These are phyloP conservation scores for Rotaria macrura DNA, from an alignment of 2,888 invertebrate species.

Conservation along the genomic window DNA sequence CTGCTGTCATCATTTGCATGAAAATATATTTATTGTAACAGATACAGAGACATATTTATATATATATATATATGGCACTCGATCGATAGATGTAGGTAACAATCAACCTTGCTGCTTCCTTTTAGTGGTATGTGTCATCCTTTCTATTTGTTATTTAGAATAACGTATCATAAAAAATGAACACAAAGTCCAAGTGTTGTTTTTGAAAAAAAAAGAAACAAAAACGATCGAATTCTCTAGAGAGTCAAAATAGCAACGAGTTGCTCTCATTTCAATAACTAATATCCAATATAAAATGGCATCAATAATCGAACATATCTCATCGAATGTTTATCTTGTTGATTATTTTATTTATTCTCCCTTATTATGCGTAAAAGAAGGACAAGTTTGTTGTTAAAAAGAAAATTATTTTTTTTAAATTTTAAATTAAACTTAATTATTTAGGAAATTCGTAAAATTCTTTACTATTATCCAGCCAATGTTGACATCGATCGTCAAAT, in stretches of 20 bases:
- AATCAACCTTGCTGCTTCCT: not conserved
- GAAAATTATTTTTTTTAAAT: slow-evolving; percentile 35
- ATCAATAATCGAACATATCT: slow-evolving; percentile 24
- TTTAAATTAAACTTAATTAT: not conserved
- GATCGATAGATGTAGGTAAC: not conserved
- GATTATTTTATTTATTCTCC: slow-evolving; percentile 79
- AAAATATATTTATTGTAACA: no score
- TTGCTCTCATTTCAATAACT: not conserved
- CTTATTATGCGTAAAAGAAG: slow-evolving; percentile 70
- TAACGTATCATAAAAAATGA: not conserved
- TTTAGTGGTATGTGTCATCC: not conserved
- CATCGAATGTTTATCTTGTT: slow-evolving; percentile 34
- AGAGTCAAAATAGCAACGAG: not conserved
- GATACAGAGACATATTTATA: no score
- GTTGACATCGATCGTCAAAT: slow-evolving; percentile 46
- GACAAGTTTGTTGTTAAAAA: slow-evolving; percentile 59
- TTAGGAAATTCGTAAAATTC: no score
- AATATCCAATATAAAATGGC: not conserved
- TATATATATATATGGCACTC: no score
- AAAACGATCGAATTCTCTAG: not conserved
- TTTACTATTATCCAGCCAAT: no score
- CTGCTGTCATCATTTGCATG: no score
- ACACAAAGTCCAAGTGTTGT: slow-evolving; percentile 15
- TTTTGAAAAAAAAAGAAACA: not conserved
- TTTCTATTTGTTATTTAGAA: not conserved